Base-by-base conservation (phyloP, 2,888 invertebrate species). In the Yponomeuta plumbellus region DNA sequence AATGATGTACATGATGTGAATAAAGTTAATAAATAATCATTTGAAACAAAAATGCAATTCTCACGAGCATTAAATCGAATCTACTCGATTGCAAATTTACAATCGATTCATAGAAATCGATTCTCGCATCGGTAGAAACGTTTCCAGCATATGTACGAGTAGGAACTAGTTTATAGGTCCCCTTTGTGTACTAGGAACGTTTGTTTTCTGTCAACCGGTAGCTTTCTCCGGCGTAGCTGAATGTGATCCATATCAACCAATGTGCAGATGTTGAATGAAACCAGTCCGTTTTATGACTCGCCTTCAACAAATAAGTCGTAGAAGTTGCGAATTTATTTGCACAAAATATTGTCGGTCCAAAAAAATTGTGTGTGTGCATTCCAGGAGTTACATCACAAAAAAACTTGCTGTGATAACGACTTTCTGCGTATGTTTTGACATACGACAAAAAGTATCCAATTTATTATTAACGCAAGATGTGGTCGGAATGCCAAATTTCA, bases 141-240 rank as follows among this genome's bases (percentile, higher is more conserved):
- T 17, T 52, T 34, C 34, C 44, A 17, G 17, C 44, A 52, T 17
- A 52, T 17, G 17, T 52, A 52, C 44, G 44, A 52, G 44, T 52
- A 52, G 44, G 13, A 52, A 52, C 44, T 59, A 59, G 59, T 59
- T 21, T 59, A 59, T 56, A 23, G 65, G 57, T 66, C 22, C 68
- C 68, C 66, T 68, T 66, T 66, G 68, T 68, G 58, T 26, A 66
- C 66, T 34, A 44, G 58, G 66, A 67, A 61, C 66, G 62, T 67
- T 68, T 67, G 68, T 67, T 68, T 66, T 64, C 68, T 66, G 66
- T 64, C 67, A 65, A 66, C 44, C 70, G 66, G 67, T 66, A 64
- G 73, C 79, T 80, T 81, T 81, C 81, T 74, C 78, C 68, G 63
- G 74, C 71, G 75, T 78, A 76, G 77, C 75, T 72, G 70, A 68